Base-by-base conservation (phyloP, 2,888 invertebrate species). In the Agelastica alni region DNA sequence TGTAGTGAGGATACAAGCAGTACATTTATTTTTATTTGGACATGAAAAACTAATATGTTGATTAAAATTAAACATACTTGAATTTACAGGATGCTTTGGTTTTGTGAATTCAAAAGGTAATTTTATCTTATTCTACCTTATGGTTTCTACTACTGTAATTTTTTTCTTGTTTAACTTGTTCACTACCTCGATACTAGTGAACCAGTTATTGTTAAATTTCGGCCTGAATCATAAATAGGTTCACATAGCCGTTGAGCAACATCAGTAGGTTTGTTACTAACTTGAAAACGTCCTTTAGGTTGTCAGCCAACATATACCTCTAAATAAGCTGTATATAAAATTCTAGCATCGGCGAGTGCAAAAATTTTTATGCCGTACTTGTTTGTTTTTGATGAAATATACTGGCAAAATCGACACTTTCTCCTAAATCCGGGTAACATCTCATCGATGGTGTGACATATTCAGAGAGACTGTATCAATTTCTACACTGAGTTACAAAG, bases 311-410 rank as follows among this genome's bases (percentile, higher is more conserved):
- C 22, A 22, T 22, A 22, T 22, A 30, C 30, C 30, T 30, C 30
- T 30, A 5, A 30, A 30, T 30, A 3, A 30, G 30, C 30, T n/a
- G 30, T 30, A 9, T 4, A 30, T 7, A 30, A 30, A 4, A 30
- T 7, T 30, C n/a, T 30, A 30, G 30, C 30, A 30, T 30, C 30
- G n/a, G 30, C 5, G 30, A 30, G n/a, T 30, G 30, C 30, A 30
- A 30, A 30, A 4, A 30, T 30, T 30, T 30, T 30, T 30, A 30
- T 30, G n/a, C 30, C 30, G 30, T 30, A 30, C 30, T 30, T n/a
- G 5, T 30, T n/a, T 30, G 3, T 7, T 30, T 30, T 30, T 30
- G 3, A 4, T 30, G 5, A n/a, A 3, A 7, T 30, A 7, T n/a
- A 4, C n/a, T 30, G 30, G n/a, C n/a, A n/a, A n/a, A 30, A 30